Percentiles rank a stretch among this genome's conserved stretches.
Evolutionary conservation across 2,888 invertebrate species (phyloP).

Genomic region (Drosophila cognata): DNA sequence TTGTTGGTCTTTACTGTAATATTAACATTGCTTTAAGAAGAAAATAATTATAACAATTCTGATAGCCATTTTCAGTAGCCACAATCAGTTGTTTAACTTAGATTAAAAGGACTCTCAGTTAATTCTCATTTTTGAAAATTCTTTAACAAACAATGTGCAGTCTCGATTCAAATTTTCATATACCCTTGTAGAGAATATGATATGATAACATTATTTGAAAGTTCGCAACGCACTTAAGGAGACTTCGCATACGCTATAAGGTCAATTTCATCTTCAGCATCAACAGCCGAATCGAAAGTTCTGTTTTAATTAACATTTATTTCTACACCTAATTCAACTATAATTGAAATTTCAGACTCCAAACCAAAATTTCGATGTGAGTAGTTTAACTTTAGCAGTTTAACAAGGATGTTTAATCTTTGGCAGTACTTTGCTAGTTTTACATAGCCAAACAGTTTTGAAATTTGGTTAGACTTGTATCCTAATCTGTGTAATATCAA

Average conservation of each 20-base stretch:
- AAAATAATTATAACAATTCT: not conserved
- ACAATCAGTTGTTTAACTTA: not conserved
- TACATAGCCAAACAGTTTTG: not conserved
- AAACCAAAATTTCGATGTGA: not conserved
- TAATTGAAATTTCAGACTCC: not conserved
- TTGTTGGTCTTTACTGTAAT: not conserved
- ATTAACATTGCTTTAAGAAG: not conserved
- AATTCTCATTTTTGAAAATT: not conserved
- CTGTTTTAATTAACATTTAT: too few species aligned
- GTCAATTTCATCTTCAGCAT: too few species aligned
- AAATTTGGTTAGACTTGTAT: constrained; percentile 31
- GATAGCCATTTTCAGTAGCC: not conserved
- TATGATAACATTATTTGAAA: too few species aligned
- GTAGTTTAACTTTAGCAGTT: not conserved
- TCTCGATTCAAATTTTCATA: not conserved
- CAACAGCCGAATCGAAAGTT: too few species aligned
- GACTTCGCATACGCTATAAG: too few species aligned
- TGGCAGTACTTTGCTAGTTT: not conserved
- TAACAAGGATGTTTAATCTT: not conserved
- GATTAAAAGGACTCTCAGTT: not conserved
- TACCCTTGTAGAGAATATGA: too few species aligned
- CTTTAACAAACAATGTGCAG: not conserved
- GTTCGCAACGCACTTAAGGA: too few species aligned
- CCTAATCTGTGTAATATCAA: not conserved
- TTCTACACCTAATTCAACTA: too few species aligned